Evolutionary conservation across 2,888 invertebrate genomes (phyloP).

Genomic region (Atrina japonica): DNA sequence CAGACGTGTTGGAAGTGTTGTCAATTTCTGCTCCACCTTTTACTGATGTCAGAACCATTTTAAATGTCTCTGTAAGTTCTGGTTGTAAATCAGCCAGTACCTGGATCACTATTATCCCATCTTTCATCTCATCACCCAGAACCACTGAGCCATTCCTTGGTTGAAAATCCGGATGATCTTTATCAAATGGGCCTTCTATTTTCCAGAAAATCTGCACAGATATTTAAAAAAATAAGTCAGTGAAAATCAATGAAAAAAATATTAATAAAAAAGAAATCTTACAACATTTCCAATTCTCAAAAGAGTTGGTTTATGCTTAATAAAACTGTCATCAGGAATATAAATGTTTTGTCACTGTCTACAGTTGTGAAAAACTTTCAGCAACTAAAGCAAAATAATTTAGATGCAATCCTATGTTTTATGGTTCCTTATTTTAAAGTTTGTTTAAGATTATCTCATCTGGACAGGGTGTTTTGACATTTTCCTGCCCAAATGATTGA

Average conservation of each 20-base stretch:
- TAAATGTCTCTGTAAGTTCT: constrained; percentile 74
- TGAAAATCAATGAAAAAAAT: no score
- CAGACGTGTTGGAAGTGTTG: constrained; percentile 58
- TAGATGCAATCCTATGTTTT: no score
- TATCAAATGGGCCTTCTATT: constrained; percentile 60
- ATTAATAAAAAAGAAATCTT: not conserved
- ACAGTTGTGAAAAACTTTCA: no score
- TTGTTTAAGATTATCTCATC: no score
- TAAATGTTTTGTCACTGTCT: no score
- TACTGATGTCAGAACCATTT: constrained; percentile 62
- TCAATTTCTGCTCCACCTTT: constrained; percentile 79
- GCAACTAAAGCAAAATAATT: no score
- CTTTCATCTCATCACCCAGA: constrained; percentile 61
- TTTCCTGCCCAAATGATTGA: no score
- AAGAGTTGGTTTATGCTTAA: no score
- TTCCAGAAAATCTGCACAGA: constrained; percentile 72
- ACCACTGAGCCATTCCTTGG: constrained; percentile 66
- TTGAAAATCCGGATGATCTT: constrained; percentile 61
- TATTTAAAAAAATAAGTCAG: no score
- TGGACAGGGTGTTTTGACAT: no score
- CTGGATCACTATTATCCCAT: constrained; percentile 66
- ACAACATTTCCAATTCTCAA: not conserved
- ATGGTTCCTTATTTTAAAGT: no score
- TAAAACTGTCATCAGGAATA: no score
- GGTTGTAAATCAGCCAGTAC: constrained; percentile 74